Base-by-base conservation (phyloP, 2,888 invertebrate genomes). In the Crematogaster levior region DNA sequence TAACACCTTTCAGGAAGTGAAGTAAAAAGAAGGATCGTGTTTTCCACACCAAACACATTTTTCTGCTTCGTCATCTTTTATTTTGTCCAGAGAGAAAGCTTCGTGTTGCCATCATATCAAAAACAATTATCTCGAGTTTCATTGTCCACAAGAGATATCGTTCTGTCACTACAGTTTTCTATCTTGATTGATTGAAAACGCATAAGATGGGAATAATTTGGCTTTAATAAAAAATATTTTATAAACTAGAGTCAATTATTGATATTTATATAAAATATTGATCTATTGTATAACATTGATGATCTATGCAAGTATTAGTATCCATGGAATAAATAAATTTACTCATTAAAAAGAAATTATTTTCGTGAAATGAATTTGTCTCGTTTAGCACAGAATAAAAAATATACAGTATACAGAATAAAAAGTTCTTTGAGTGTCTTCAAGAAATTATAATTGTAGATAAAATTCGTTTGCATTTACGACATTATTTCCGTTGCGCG, bases 1-100 rank as follows among this genome's bases (percentile, higher is more conserved):
- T 85, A 79, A 72, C 72, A 70, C 58, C 58, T 80, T 80, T 40
- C 40, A 74, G 43, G 21, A 27, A 73, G 27, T 60, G 40, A 48
- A 34, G 34, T 37, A 68, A 79, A 46, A 58, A 79, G 43, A 46
- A 58, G 43, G 56, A 79, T 68, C 68, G 43, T 68, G 56, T 68
- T 68, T 43, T 30, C 21, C 66, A 53, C 40, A 40, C 53, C 56
- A 46, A 68, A 56, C 43, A 79, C 68, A 79, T 79, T 34, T 56
- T 56, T 34, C 56, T 18, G 43, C 53, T 56, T 56, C 27, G 66
- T 77, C 77, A 68, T 58, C 24, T 56, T 77, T 56, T 79, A 68
- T 56, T 68, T 66, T 68, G 27, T 56, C 30, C 21, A 43, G 34
- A 58, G 15, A 56, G 10, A 34, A 21, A 43, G 2, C 27, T 56